These are phyloP conservation scores for Pomatostomus ruficeps DNA, from an alignment of 2,113 vertebrate species.

Conservation along the genomic window DNA sequence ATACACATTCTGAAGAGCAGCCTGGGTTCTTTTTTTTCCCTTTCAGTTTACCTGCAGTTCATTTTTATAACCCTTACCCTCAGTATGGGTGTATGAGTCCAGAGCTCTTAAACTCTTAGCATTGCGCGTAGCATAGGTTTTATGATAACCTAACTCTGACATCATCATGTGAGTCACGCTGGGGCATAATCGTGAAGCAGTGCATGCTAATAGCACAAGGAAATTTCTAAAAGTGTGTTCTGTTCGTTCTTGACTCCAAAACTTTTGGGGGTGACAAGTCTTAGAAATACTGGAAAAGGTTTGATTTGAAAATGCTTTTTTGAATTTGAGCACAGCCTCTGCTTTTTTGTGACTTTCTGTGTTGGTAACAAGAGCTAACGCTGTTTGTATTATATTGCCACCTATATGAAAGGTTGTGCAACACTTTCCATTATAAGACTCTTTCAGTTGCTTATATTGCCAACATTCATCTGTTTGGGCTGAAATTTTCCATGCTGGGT, in stretches of 20 bases:
- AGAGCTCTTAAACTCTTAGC: background rate
- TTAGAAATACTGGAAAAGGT: background rate
- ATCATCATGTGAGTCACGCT: background rate
- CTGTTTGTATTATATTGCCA: background rate
- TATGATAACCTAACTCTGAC: background rate
- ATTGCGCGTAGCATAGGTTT: background rate
- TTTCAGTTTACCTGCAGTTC: background rate
- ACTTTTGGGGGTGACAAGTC: background rate
- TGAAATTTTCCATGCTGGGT: conserved; percentile 58
- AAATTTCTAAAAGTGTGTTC: background rate
- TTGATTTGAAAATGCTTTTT: background rate
- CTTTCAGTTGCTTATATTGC: conserved; percentile 28
- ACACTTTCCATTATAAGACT: conserved; percentile 50
- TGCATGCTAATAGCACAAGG: background rate
- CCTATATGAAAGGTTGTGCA: conserved; percentile 42
- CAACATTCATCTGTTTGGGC: conserved; percentile 35
- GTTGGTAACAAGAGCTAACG: background rate
- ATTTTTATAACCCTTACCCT: background rate
- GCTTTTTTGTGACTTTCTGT: background rate
- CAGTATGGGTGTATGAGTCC: background rate
- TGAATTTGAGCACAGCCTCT: background rate
- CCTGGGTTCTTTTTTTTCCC: background rate
- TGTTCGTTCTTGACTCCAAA: background rate
- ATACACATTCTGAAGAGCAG: background rate
- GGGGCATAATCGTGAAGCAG: background rate